Evolutionary conservation across 2,888 invertebrate species (phyloP), one percentile per base, ranked within the genome.

Genomic region (Xestia ashworthii): DNA sequence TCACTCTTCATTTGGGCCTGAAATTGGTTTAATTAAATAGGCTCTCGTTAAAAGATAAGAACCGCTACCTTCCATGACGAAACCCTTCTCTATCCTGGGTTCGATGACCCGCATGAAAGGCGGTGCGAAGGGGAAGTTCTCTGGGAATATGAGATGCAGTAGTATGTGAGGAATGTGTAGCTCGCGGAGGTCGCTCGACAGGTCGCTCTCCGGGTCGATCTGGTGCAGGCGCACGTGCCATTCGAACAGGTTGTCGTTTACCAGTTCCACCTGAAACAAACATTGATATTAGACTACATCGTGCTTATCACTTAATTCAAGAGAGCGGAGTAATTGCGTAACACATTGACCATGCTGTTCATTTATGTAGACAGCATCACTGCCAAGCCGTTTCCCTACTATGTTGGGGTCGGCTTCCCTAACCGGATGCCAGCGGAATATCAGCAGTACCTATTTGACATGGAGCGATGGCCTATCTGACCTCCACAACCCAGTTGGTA

Each of bases 51-150:
- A 58, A n/a, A 55, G 3, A 32, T 44, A 44, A n/a, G 5, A n/a
- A 71, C 16, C 76, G 77, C 82, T 76, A 93, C 98, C 98, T 95
- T 98, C 98, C 98, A 99, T 98, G 44, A 99, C 98, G 92, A 98
- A 99, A 60, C 98, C 98, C 92, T 98, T 98, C 92, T 98, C 98
- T 95, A 98, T 98, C 93, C 98, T 97, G 14, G 98, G 98, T 90
- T 98, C 98, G 94, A 98, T 98, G 65, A 98, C 98, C 87, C 98
- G 97, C 97, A 98, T 98, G 94, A 99, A 99, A 64, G 99, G 99
- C 72, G 99, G 99, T 62, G 98, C 98, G 92, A 99, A 99, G 64
- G 99, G 99, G 91, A 99, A 99, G 93, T 98, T 98, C 91, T 99
- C 98, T 25, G 99, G 99, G 95, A 99, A 99, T 85, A 98, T 97